phyloP scores from a whole-genome alignment of 2,888 invertebrate species.

The Sialis fuliginosa region DNA sequence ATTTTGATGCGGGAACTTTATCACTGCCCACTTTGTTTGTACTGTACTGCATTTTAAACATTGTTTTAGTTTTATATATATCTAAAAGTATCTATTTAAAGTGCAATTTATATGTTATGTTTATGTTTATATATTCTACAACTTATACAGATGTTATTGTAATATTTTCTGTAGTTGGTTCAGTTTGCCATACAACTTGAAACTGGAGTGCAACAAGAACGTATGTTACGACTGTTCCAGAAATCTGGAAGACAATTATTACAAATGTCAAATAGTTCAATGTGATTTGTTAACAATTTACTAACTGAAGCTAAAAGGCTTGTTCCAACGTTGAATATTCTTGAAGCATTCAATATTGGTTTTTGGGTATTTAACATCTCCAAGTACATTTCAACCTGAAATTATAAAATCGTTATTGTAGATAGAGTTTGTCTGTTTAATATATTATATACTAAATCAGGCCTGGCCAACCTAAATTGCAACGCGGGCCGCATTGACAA shows the following conservation, averaged over 20 bases:
- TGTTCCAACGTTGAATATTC: slow-evolving; percentile 17
- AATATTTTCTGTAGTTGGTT: not conserved
- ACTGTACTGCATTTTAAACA: no score
- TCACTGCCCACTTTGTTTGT: no score
- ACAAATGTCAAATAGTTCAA: not conserved
- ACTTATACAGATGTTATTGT: no score
- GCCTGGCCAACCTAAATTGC: no score
- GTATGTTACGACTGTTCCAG: slow-evolving; percentile 17
- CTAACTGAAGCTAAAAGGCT: slow-evolving; percentile 18
- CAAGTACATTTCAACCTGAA: slow-evolving; percentile 16
- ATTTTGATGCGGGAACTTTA: no score
- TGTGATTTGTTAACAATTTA: not conserved
- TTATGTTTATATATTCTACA: no score
- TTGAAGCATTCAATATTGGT: slow-evolving; percentile 17
- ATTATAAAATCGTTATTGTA: slow-evolving; percentile 1
- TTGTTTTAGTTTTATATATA: no score
- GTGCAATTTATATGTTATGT: no score
- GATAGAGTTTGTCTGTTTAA: not conserved
- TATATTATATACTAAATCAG: no score
- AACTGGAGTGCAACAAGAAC: slow-evolving; percentile 18
- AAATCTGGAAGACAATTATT: slow-evolving; percentile 13
- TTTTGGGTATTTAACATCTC: slow-evolving; percentile 15
- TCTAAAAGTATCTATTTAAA: no score
- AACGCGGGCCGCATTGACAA: no score
- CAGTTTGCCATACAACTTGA: slow-evolving; percentile 11